Evolutionary conservation across 2,797 vertebrate genomes (phyloP).

Genomic region (Cirrhinus mrigala): DNA sequence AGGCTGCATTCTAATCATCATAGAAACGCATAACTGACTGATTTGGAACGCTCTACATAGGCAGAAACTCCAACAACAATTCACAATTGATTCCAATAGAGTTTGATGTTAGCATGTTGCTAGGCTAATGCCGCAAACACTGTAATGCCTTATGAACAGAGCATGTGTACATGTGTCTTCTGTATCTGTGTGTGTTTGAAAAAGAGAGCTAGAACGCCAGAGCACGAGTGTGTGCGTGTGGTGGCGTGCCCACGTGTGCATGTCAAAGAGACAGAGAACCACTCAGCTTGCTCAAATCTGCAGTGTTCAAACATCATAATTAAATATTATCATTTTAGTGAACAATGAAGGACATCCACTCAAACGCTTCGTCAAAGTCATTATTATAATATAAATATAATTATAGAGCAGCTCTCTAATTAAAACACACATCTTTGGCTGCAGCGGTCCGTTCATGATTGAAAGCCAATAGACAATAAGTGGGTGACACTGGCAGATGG

Average conservation of each 20-base stretch:
- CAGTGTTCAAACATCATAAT: conserved; percentile 69
- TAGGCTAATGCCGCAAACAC: neutral
- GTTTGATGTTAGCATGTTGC: conserved; percentile 6
- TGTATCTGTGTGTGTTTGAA: neutral
- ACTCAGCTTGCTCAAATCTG: conserved; percentile 59
- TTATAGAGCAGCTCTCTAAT: conserved; percentile 67
- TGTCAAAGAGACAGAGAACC: conserved; percentile 57
- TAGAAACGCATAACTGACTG: neutral
- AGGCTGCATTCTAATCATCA: conserved; percentile 12
- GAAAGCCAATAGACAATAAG: conserved; percentile 64
- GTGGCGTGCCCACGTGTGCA: conserved; percentile 24
- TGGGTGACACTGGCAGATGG: conserved; percentile 66
- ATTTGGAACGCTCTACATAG: neutral
- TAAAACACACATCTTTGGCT: conserved; percentile 71
- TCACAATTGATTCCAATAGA: neutral
- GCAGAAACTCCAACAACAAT: neutral
- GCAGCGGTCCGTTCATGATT: conserved; percentile 61
- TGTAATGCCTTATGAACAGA: neutral
- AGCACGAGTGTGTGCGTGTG: conserved; percentile 5
- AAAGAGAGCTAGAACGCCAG: neutral
- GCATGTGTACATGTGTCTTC: neutral
- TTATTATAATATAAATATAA: conserved; percentile 73
- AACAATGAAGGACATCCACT: conserved; percentile 66
- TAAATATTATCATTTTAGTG: conserved; percentile 68
- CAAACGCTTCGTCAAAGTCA: conserved; percentile 65